Conservation (phyloP, 2,888 invertebrate species). For the Bombylius major region DNA sequence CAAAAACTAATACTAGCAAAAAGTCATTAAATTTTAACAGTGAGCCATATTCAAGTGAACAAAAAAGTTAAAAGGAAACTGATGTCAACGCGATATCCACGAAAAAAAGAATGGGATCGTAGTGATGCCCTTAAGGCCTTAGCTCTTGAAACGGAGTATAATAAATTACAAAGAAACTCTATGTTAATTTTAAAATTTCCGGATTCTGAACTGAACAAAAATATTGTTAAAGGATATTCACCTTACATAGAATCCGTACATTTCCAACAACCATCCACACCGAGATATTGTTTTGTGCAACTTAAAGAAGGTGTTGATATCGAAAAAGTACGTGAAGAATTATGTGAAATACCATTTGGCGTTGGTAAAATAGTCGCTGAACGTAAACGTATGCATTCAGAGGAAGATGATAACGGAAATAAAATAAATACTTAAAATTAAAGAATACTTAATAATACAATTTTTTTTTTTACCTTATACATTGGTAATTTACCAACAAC, state of each 20-base stretch:
- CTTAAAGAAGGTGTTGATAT: conserved; percentile 43
- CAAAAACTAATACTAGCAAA: too few species aligned
- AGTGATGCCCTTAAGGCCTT: conserved; percentile 49
- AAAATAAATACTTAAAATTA: neutral
- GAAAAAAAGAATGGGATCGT: conserved; percentile 40
- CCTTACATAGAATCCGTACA: conserved; percentile 49
- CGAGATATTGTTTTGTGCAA: conserved; percentile 51
- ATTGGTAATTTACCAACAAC: conserved; percentile 54
- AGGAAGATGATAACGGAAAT: neutral
- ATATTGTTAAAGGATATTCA: conserved; percentile 48
- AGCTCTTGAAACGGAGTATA: conserved; percentile 44
- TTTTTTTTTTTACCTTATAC: conserved; percentile 40
- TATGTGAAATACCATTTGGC: conserved; percentile 48
- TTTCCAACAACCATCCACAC: conserved; percentile 50
- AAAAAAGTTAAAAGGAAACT: conserved; percentile 41
- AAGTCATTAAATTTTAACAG: neutral
- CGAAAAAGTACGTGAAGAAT: conserved; percentile 42
- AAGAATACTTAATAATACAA: neutral
- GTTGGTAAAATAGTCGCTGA: conserved; percentile 46
- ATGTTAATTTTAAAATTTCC: conserved; percentile 53
- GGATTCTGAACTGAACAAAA: conserved; percentile 49
- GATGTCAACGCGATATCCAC: conserved; percentile 33
- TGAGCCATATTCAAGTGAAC: conserved; percentile 25
- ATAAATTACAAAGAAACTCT: conserved; percentile 39
- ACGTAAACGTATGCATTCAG: neutral